Evolutionary conservation across 2,113 vertebrate species (phyloP).

Genomic region (mouse (Mus musculus)): GRCm39 chr12:78347501-78348000

Average conservation of each 20-base stretch:
- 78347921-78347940: neutral
- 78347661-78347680: too few species aligned
- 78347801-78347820: neutral
- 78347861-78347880: neutral
- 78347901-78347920: neutral
- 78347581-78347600: too few species aligned
- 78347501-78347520: neutral
- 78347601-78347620: too few species aligned
- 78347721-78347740: neutral
- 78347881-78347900: neutral
- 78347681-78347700: too few species aligned
- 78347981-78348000: neutral
- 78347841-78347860: neutral
- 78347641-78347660: too few species aligned
- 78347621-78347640: too few species aligned
- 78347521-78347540: neutral
- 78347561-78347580: neutral
- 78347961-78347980: neutral
- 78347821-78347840: neutral
- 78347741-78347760: neutral
- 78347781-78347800: neutral
- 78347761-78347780: neutral
- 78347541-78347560: neutral
- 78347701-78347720: too few species aligned
- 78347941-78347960: neutral